phyloP scores from a whole-genome alignment of 2,888 invertebrate species.

The Cantharis lateralis region DNA sequence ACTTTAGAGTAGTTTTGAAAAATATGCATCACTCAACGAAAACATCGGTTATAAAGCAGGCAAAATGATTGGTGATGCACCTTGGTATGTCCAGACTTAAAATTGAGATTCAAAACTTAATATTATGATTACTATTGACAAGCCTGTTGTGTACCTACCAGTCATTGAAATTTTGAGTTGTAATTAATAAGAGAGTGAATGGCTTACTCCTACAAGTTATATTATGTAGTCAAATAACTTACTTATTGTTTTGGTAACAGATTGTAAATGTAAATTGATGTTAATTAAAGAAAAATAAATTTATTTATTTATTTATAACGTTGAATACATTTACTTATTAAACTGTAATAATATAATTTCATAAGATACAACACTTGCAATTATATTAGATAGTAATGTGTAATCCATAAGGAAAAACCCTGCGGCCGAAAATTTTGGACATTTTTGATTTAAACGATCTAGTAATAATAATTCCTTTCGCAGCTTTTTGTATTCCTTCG shows the following conservation, averaged over 20 bases:
- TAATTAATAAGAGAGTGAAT: too few species aligned
- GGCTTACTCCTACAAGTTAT: too few species aligned
- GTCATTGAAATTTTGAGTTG: too few species aligned
- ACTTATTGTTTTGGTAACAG: too few species aligned
- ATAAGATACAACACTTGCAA: not conserved
- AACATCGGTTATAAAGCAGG: not conserved
- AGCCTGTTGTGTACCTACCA: too few species aligned
- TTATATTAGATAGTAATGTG: not conserved
- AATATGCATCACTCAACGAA: not conserved
- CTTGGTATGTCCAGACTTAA: too few species aligned
- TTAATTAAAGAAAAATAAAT: too few species aligned
- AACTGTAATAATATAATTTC: not conserved
- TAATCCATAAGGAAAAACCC: not conserved
- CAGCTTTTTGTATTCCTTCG: not conserved
- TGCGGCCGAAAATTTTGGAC: not conserved
- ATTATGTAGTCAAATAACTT: too few species aligned
- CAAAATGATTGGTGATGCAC: not conserved
- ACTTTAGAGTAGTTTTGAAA: slow-evolving; percentile 4
- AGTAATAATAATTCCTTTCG: not conserved
- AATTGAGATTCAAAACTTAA: too few species aligned
- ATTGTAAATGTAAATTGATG: too few species aligned
- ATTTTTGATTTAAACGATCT: not conserved
- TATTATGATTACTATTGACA: too few species aligned
- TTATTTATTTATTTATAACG: too few species aligned
- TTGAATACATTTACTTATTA: not conserved